Percentiles rank a stretch among this genome's conserved stretches.
These are phyloP conservation scores for Ochlodes sylvanus DNA, from an alignment of 2,888 invertebrate genomes.

Conservation along the genomic window DNA sequence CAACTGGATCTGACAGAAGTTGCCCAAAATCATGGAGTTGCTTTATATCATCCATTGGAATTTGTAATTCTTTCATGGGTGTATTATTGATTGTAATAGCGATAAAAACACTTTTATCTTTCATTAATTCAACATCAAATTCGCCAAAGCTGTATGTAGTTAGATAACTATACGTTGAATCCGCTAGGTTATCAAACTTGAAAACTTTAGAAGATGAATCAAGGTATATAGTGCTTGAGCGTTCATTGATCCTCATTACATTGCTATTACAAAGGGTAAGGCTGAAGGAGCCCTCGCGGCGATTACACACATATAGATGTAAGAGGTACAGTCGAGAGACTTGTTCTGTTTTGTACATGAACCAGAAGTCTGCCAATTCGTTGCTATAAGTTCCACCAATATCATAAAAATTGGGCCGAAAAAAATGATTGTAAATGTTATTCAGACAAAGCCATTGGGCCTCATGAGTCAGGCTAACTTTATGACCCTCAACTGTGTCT, in stretches of 20 bases:
- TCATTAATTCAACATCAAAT: slow-evolving; percentile 65
- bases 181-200: slow-evolving; percentile 52
- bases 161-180: slow-evolving; percentile 52
- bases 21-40: slow-evolving; percentile 62
- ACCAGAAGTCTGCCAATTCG: slow-evolving; percentile 69
- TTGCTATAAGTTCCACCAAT: slow-evolving; percentile 71
- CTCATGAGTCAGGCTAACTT: slow-evolving; percentile 61
- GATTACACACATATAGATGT: slow-evolving; percentile 68
- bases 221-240: slow-evolving; percentile 56
- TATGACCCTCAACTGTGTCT: slow-evolving; percentile 62
- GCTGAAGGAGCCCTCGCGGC: slow-evolving; percentile 56
- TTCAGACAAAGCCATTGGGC: slow-evolving; percentile 68
- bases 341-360: slow-evolving; percentile 65
- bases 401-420: slow-evolving; percentile 69
- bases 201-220: slow-evolving; percentile 53
- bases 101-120: slow-evolving; percentile 64
- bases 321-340: slow-evolving; percentile 62
- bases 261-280: slow-evolving; percentile 58
- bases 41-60: slow-evolving; percentile 53
- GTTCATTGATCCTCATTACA: slow-evolving; percentile 58
- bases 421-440: slow-evolving; percentile 66
- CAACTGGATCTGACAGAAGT: slow-evolving; percentile 65
- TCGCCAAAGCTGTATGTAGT: slow-evolving; percentile 67
- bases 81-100: slow-evolving; percentile 44
- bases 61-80: background rate